phyloP scores from a whole-genome alignment of 2,888 invertebrate genomes.

The Philhelius pedissequus region DNA sequence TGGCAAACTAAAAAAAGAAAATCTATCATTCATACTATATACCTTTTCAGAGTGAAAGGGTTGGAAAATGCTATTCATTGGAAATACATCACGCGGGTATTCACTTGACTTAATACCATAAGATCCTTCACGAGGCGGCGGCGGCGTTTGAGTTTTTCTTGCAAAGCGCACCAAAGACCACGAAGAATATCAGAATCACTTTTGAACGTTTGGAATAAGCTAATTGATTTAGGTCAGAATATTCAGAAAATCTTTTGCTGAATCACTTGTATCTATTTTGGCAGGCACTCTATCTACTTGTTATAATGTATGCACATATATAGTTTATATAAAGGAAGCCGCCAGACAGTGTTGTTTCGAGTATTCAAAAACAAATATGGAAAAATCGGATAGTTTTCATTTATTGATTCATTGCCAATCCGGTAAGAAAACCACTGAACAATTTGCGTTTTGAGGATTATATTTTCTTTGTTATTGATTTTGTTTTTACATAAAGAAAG shows the following conservation, averaged over 20 bases:
- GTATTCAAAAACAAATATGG: neutral
- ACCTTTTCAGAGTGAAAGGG: neutral
- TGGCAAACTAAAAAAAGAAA: neutral
- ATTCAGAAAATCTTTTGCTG: neutral
- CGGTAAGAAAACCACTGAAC: neutral
- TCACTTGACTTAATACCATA: conserved; percentile 5
- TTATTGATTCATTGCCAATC: neutral
- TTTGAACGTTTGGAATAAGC: neutral
- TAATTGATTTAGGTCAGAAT: conserved; percentile 26
- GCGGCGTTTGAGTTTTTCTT: neutral
- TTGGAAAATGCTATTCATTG: neutral
- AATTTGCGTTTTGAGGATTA: neutral
- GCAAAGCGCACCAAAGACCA: neutral
- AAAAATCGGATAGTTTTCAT: neutral
- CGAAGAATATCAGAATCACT: neutral
- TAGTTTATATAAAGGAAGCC: neutral
- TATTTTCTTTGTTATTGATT: neutral
- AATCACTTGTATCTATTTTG: neutral
- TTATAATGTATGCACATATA: no score
- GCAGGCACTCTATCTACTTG: neutral
- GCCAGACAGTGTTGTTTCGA: neutral
- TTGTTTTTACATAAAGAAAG: neutral
- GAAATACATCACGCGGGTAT: neutral
- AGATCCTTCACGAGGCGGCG: no score
- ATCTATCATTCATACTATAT: neutral